A percentile compares a stretch with the other conserved stretches of the same genome.
Conservation (phyloP, 2,888 invertebrate genomes). For the Rhorus exstirpatorius region DNA sequence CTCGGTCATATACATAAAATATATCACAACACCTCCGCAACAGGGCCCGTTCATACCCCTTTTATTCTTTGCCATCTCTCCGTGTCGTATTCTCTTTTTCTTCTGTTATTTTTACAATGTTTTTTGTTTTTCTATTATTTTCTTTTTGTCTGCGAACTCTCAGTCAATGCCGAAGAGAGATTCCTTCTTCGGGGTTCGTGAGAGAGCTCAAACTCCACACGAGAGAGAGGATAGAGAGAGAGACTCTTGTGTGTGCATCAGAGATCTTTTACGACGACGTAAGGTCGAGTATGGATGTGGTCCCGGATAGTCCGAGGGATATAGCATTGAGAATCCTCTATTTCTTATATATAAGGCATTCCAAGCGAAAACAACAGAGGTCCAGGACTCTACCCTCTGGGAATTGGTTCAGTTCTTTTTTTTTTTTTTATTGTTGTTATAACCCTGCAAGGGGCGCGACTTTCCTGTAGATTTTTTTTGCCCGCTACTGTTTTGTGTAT, state of each 20-base stretch:
- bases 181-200: constrained; percentile 12
- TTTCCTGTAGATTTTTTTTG: too few relatives aligned
- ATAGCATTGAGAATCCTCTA: constrained; percentile 50
- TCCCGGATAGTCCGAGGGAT: constrained; percentile 61
- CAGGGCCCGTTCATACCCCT: constrained; percentile 19
- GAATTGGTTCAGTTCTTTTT: too few relatives aligned
- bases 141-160: constrained; percentile 53
- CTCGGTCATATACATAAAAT: constrained; percentile 47
- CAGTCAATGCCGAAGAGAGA: constrained; percentile 59
- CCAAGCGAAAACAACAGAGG: too few relatives aligned
- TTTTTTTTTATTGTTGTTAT: too few relatives aligned
- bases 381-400: too few relatives aligned
- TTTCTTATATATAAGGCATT: not conserved
- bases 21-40: constrained; percentile 44
- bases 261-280: constrained; percentile 65
- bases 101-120: constrained; percentile 1
- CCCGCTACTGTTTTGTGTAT: too few relatives aligned
- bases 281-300: constrained; percentile 55
- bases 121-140: constrained; percentile 17
- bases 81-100: not conserved
- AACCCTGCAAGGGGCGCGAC: too few relatives aligned
- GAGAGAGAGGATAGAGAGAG: constrained; percentile 1
- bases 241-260: constrained; percentile 21
- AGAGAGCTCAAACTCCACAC: constrained; percentile 17
- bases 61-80: constrained; percentile 35